A percentile compares a stretch with the other conserved stretches of the same genome.
Conservation (phyloP, 2,888 invertebrate species). For the Steinernema scapterisci region DNA sequence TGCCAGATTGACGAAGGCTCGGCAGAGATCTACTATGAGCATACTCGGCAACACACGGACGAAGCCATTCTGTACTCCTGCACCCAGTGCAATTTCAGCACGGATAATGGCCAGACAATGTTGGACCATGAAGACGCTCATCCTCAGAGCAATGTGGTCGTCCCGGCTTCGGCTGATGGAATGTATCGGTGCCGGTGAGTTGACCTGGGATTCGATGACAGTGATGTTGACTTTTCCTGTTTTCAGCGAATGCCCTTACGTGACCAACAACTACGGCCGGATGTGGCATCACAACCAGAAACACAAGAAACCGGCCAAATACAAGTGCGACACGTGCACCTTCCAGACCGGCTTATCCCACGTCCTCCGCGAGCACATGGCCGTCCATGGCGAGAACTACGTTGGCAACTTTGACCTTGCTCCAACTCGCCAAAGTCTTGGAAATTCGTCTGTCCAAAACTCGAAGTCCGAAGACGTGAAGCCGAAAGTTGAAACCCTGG, state of each 20-base stretch:
- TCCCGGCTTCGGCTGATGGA: conserved; percentile 1
- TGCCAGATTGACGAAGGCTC: conserved; percentile 23
- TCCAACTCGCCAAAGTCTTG: not conserved
- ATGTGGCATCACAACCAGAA: conserved; percentile 46
- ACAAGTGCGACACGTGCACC: conserved; percentile 39
- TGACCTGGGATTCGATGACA: too few species aligned
- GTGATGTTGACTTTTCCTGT: too few species aligned
- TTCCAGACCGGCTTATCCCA: conserved; percentile 33
- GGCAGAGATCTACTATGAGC: conserved; percentile 19
- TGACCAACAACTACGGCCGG: conserved; percentile 38
- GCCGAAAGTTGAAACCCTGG: not conserved
- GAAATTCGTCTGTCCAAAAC: not conserved
- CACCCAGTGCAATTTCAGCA: not conserved
- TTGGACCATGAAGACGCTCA: conserved; percentile 22
- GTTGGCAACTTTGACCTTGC: not conserved
- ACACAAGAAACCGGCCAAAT: conserved; percentile 42
- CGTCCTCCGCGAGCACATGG: conserved; percentile 2
- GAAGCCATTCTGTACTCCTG: not conserved
- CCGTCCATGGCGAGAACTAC: not conserved
- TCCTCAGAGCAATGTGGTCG: conserved; percentile 4
- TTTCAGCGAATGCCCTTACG: conserved; percentile 40
- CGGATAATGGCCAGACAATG: conserved; percentile 18
- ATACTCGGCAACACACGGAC: conserved; percentile 22
- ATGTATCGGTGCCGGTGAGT: conserved; percentile 4
- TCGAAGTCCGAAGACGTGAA: not conserved